Evolutionary conservation across 2,888 invertebrate species (phyloP).

Genomic region (Leuctra nigra): DNA sequence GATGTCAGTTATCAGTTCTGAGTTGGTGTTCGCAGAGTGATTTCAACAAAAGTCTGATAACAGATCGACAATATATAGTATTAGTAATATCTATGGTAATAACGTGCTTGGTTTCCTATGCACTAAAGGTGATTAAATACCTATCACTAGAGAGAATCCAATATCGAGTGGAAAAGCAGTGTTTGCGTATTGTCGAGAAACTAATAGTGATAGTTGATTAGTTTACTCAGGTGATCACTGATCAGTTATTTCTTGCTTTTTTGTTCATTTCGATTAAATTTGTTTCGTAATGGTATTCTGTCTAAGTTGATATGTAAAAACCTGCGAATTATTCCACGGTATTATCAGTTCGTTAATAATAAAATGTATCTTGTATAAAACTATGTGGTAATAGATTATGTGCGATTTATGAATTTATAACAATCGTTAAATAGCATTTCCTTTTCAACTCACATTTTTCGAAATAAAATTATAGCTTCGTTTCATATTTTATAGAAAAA

Average conservation of each 20-base stretch:
- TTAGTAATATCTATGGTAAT: neutral
- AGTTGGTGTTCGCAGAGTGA: neutral
- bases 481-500: constrained; percentile 6
- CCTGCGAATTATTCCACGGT: neutral
- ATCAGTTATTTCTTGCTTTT: neutral
- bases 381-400: neutral
- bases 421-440: neutral
- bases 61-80: neutral
- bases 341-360: neutral
- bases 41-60: neutral
- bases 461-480: constrained; percentile 11
- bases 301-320: neutral
- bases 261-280: neutral
- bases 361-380: neutral
- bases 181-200: neutral
- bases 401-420: constrained; percentile 7
- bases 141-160: neutral
- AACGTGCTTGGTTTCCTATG: neutral
- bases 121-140: constrained; percentile 14
- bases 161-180: neutral
- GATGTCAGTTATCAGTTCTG: neutral
- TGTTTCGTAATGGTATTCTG: neutral
- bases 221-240: constrained; percentile 16
- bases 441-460: constrained; percentile 5
- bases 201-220: neutral